These are phyloP conservation scores for Edolisoma coerulescens DNA, from an alignment of 2,113 vertebrate species.

Conservation along the genomic window DNA sequence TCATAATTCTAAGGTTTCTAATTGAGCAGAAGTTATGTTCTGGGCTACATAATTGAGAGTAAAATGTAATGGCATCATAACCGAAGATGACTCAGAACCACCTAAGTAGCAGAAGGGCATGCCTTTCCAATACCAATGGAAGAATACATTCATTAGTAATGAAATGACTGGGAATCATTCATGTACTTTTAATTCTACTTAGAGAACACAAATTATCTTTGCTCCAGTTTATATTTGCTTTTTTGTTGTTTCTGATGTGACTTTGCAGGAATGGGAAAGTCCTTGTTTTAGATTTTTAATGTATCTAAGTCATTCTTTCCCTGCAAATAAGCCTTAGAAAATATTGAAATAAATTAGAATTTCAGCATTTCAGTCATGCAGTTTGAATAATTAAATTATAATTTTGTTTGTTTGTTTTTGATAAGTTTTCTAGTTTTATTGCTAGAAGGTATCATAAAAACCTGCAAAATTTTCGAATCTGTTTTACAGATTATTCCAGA, in stretches of 20 bases:
- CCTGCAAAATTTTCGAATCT: not conserved
- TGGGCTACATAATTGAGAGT: not conserved
- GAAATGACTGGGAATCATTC: not conserved
- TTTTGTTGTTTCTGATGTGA: not conserved
- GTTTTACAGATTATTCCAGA: not conserved
- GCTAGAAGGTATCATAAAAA: not conserved
- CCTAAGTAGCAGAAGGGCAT: not conserved
- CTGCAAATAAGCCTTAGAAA: not conserved
- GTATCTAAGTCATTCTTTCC: not conserved
- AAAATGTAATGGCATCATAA: not conserved
- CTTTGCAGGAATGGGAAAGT: not conserved
- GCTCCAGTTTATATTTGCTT: not conserved
- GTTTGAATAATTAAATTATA: not conserved
- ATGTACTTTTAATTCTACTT: not conserved
- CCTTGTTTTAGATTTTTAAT: not conserved
- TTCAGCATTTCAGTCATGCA: not conserved
- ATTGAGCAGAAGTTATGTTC: not conserved
- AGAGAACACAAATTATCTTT: not conserved
- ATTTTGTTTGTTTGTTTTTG: not conserved
- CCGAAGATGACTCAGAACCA: not conserved
- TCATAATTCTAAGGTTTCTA: not conserved
- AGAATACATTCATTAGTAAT: not conserved
- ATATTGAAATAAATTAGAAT: not conserved
- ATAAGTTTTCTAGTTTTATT: not conserved
- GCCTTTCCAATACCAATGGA: not conserved